Evolutionary conservation across 2,888 invertebrate species (phyloP).

Genomic region (Temnothorax ravouxi): DNA sequence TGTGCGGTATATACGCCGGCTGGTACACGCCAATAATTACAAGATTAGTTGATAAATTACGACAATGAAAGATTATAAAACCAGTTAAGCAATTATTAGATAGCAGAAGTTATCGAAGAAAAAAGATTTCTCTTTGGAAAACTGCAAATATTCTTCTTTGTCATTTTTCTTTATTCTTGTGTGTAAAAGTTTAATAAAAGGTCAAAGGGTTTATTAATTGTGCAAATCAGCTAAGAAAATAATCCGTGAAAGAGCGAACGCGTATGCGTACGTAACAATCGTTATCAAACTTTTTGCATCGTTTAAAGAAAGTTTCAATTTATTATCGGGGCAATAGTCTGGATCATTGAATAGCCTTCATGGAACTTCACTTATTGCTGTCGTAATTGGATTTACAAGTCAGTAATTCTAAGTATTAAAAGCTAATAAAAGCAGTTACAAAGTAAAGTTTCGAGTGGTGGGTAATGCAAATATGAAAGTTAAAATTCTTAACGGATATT

Average conservation of each 20-base stretch:
- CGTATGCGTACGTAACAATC: neutral
- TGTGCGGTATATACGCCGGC: neutral
- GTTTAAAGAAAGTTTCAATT: slow-evolving; percentile 58
- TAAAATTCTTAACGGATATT: slow-evolving; percentile 37
- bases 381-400: slow-evolving; percentile 60
- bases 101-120: neutral
- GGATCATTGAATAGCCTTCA: slow-evolving; percentile 57
- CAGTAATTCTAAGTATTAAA: slow-evolving; percentile 66
- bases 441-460: slow-evolving; percentile 33
- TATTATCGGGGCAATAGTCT: slow-evolving; percentile 47
- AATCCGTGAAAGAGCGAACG: neutral
- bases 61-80: neutral
- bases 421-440: slow-evolving; percentile 41
- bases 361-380: slow-evolving; percentile 56
- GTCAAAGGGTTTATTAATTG: neutral
- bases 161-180: neutral
- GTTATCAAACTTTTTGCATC: slow-evolving; percentile 43
- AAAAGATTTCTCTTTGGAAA: neutral
- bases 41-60: slow-evolving; percentile 24
- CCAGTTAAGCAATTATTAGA: neutral
- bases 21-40: slow-evolving; percentile 24
- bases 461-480: slow-evolving; percentile 39
- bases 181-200: neutral
- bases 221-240: neutral
- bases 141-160: neutral